phyloP scores from a whole-genome alignment of 2,888 invertebrate genomes.

The Cantharis rustica region DNA sequence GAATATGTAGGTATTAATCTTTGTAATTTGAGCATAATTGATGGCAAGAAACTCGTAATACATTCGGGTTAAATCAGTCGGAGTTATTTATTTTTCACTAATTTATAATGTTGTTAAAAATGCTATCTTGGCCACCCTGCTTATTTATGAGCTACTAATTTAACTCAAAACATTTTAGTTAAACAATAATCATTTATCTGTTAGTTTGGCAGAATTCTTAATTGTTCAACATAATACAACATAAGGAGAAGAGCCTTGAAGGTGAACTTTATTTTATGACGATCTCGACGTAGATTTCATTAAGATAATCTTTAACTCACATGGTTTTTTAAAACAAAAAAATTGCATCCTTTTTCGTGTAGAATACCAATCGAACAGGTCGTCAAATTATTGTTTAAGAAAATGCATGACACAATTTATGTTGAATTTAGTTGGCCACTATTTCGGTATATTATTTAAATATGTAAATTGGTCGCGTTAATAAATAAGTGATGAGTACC shows the following conservation, averaged over 20 bases:
- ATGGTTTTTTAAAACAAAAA: slow-evolving; percentile 22
- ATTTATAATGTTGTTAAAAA: not conserved
- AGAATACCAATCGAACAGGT: slow-evolving; percentile 9
- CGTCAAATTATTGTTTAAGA: not conserved
- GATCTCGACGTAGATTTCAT: slow-evolving; percentile 28
- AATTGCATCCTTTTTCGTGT: slow-evolving; percentile 22
- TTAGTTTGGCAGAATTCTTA: not conserved
- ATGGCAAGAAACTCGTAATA: not conserved
- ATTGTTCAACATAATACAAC: not conserved
- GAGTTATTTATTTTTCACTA: not conserved
- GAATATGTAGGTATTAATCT: not conserved
- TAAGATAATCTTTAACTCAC: slow-evolving; percentile 30
- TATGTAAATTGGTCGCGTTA: not conserved
- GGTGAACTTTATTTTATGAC: slow-evolving; percentile 6
- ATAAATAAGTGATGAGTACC: not conserved
- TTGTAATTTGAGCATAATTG: not conserved
- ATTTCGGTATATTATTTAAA: not conserved
- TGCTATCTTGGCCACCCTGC: not conserved
- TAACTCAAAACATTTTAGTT: not conserved
- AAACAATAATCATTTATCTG: not conserved
- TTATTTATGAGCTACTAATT: not conserved
- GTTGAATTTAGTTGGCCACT: not conserved
- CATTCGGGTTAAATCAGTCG: not conserved
- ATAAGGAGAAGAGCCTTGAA: not conserved
- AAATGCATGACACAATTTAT: not conserved